Evolutionary conservation across 2,113 vertebrate species (phyloP).

Genomic region (Orthonyx spaldingii): DNA sequence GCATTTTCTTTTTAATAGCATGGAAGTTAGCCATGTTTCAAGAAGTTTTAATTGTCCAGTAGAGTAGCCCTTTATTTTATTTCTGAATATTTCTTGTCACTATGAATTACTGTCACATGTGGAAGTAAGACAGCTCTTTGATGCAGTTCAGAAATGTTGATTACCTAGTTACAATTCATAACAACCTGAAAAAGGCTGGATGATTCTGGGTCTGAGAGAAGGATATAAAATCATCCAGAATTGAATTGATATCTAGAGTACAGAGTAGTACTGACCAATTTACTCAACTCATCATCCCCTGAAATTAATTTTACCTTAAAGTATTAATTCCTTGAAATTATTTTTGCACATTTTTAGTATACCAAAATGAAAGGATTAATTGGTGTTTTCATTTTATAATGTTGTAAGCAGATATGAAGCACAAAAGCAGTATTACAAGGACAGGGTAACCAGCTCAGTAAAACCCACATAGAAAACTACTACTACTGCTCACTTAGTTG

Average conservation of each 20-base stretch:
- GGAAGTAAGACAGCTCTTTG: constrained; percentile 41
- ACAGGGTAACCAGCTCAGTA: neutral
- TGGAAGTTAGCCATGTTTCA: constrained; percentile 19
- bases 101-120: neutral
- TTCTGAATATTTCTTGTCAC: neutral
- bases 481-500: neutral
- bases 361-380: neutral
- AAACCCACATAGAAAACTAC: neutral
- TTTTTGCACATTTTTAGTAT: neutral
- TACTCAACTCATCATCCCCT: neutral
- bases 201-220: neutral
- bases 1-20: constrained; percentile 19
- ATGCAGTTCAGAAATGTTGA: neutral
- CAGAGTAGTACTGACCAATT: neutral
- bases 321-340: neutral
- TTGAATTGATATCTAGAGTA: neutral
- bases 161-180: constrained; percentile 5
- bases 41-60: constrained; percentile 19
- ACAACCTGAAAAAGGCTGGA: neutral
- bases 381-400: neutral
- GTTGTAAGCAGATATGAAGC: neutral
- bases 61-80: neutral
- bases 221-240: neutral
- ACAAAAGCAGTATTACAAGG: neutral
- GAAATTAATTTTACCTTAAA: neutral